Evolutionary conservation across 2,113 vertebrate genomes (phyloP).

Genomic region (Heteronetta atricapilla): DNA sequence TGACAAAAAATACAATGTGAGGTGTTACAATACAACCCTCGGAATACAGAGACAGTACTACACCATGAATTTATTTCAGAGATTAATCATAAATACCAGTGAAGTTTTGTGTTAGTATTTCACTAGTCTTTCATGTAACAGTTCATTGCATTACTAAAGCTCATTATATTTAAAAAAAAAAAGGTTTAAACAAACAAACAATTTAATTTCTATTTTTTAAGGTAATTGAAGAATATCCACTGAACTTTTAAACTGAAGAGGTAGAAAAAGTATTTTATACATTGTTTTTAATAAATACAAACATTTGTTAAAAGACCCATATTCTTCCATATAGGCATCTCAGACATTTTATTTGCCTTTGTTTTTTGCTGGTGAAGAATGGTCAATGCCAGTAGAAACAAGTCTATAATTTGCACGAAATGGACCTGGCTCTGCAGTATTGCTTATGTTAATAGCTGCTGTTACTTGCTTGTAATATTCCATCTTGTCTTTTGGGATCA

Average conservation of each 20-base stretch:
- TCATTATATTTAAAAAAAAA: not conserved
- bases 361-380: not conserved
- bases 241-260: not conserved
- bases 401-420: slow-evolving; percentile 34
- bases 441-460: slow-evolving; percentile 19
- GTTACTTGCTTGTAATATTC: slow-evolving; percentile 35
- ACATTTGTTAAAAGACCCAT: not conserved
- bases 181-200: not conserved
- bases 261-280: not conserved
- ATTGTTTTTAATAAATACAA: not conserved
- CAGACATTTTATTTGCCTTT: not conserved
- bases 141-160: not conserved
- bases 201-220: not conserved
- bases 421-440: not conserved
- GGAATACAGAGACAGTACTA: not conserved
- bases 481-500: slow-evolving; percentile 18
- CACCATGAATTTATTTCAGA: not conserved
- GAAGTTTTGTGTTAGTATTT: not conserved
- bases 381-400: not conserved
- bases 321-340: not conserved
- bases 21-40: not conserved
- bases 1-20: not conserved
- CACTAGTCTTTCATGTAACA: not conserved
- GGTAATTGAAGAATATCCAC: not conserved
- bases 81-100: not conserved